These are phyloP conservation scores for Pseudochromis fuscus DNA, from an alignment of 2,797 vertebrate species.

Conservation along the genomic window DNA sequence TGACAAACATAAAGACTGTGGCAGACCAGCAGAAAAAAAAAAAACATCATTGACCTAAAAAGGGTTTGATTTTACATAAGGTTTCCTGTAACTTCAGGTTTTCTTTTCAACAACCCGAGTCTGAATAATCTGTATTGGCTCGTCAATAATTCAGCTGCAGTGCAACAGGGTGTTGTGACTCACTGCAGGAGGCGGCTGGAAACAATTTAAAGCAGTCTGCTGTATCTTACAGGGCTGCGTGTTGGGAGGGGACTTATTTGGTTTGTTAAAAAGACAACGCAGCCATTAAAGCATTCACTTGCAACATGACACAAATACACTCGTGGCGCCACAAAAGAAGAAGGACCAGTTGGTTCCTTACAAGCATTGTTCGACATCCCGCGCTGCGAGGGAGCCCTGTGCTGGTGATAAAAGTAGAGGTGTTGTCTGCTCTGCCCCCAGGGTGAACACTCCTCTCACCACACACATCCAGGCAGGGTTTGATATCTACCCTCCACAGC, in stretches of 20 bases:
- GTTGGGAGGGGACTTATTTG: constrained; percentile 31
- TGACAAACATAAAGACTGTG: constrained; percentile 2
- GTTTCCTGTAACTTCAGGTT: constrained; percentile 5
- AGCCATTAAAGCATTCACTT: constrained; percentile 40
- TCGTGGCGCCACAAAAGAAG: constrained; percentile 32
- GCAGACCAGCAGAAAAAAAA: constrained; percentile 9
- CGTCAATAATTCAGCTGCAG: constrained; percentile 66
- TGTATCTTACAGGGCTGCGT: constrained; percentile 16
- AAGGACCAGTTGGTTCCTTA: constrained; percentile 30
- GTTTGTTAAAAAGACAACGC: constrained; percentile 39
- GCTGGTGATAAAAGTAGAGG: constrained; percentile 62
- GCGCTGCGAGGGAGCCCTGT: constrained; percentile 45
- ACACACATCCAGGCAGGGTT: constrained; percentile 65
- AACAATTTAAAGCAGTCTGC: constrained; percentile 41
- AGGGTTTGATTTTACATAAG: constrained; percentile 13
- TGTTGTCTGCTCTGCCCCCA: constrained; percentile 64
- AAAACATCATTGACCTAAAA: constrained; percentile 32
- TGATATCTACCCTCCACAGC: constrained; percentile 62
- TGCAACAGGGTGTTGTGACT: constrained; percentile 45
- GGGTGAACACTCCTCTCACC: constrained; percentile 61
- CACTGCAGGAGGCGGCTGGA: constrained; percentile 45
- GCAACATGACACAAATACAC: constrained; percentile 51
- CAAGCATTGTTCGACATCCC: constrained; percentile 53
- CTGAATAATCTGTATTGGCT: constrained; percentile 46
- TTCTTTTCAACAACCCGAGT: constrained; percentile 22